phyloP scores from a whole-genome alignment of 2,797 vertebrate genomes.

The Takifugu ocellatus region DNA sequence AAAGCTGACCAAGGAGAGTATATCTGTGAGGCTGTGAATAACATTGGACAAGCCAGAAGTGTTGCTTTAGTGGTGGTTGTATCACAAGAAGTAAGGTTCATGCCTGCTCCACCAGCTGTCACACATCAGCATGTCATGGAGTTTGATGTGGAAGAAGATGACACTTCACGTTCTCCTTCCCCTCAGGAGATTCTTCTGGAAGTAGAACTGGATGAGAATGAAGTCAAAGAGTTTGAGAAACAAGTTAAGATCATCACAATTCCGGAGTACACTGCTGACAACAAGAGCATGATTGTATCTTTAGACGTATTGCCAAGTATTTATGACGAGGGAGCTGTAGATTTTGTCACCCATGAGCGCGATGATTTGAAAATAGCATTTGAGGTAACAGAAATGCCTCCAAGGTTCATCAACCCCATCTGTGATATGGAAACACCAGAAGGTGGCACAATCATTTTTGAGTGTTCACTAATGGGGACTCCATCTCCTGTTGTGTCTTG shows the following conservation, averaged over 20 bases:
- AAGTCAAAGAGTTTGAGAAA: constrained; percentile 96
- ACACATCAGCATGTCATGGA: constrained; percentile 97
- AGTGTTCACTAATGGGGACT: constrained; percentile 91
- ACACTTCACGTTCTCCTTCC: constrained; percentile 91
- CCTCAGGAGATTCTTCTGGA: constrained; percentile 98
- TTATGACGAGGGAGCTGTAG: constrained; percentile 80
- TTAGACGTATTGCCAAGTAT: constrained; percentile 91
- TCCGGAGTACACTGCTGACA: constrained; percentile 91
- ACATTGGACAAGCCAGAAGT: constrained; percentile 92
- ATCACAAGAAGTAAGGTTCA: constrained; percentile 79
- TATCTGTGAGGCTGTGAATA: constrained; percentile 91
- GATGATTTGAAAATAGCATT: constrained; percentile 92
- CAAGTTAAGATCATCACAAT: constrained; percentile 97
- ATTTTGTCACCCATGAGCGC: constrained; percentile 77
- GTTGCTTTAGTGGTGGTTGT: constrained; percentile 84
- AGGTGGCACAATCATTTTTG: constrained; percentile 86
- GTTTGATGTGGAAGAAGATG: constrained; percentile 88
- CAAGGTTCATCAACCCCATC: constrained; percentile 88
- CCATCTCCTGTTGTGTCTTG: constrained; percentile 89
- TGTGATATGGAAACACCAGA: constrained; percentile 84
- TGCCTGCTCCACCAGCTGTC: constrained; percentile 86
- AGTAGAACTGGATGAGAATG: constrained; percentile 94
- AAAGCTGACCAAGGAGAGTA: constrained; percentile 89
- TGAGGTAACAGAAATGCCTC: constrained; percentile 95
- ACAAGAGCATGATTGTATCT: constrained; percentile 96